A percentile compares a stretch with the other conserved stretches of the same genome.
Conservation (phyloP, 2,113 vertebrate genomes). For the Lagopus muta region DNA sequence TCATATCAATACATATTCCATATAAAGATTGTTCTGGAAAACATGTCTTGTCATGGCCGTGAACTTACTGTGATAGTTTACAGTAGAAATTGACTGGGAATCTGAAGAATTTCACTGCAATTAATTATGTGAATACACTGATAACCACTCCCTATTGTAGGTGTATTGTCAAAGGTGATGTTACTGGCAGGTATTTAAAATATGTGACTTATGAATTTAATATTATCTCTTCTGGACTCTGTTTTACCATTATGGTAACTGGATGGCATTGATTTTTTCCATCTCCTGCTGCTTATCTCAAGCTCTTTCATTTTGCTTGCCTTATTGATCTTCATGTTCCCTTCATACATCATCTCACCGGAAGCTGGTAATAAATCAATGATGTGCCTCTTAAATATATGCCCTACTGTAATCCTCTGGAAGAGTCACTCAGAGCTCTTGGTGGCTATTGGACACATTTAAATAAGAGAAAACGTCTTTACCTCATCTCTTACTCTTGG, state of each 20-base stretch:
- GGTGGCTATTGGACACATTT: not conserved
- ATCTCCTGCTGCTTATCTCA: conserved; percentile 32
- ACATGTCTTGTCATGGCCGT: not conserved
- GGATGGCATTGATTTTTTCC: conserved; percentile 40
- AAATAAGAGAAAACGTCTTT: not conserved
- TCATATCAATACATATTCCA: not conserved
- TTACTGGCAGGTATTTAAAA: not conserved
- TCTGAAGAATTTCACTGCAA: not conserved
- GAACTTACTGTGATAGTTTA: not conserved
- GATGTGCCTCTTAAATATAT: conserved; percentile 1
- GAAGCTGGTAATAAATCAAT: conserved; percentile 41
- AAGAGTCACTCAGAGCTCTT: not conserved
- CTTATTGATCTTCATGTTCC: conserved; percentile 45
- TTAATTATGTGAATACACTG: not conserved
- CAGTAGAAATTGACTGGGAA: not conserved
- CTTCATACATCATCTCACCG: conserved; percentile 31
- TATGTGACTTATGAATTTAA: not conserved
- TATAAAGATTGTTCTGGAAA: conserved; percentile 2
- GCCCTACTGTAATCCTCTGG: not conserved
- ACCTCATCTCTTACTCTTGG: not conserved
- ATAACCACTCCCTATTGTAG: not conserved
- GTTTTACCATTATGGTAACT: not conserved
- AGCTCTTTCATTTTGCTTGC: conserved; percentile 17
- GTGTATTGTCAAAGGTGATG: not conserved
- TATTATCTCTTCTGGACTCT: not conserved